Base-by-base conservation (phyloP, 2,888 invertebrate species). In the Drosophila subsilvestris region DNA sequence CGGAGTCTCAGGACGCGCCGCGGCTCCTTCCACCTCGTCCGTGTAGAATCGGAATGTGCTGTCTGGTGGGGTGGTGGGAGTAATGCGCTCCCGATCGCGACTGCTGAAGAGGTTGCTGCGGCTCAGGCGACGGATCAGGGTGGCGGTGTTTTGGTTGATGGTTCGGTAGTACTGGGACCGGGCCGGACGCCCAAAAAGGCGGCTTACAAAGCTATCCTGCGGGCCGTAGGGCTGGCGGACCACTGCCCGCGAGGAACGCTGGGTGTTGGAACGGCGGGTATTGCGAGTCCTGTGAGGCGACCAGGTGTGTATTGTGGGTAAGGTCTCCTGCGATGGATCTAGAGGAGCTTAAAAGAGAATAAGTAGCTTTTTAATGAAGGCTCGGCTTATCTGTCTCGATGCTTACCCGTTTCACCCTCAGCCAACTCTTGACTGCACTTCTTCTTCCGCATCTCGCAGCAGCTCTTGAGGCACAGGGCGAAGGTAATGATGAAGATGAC, bases 131-230 rank as follows among this genome's bases (percentile, higher is more conserved):
- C 92, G 79, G 37, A 92, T 91, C n/a, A 92, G 73, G 18, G 91
- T 89, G 9, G 91, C 91, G 3, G 92, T 91, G 37, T 91, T 91
- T 62, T 90, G 89, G 83, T 92, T 92, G 12, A 92, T 86, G 0
- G 89, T 79, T 17, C 91, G 89, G 76, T 91, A 91, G 74, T 91
- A 91, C 42, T 91, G 91, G 60, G 86, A 90, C 18, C 92, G 82
- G 2, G 90, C 81, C 22, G 92, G 92, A 1, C 92, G 86, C 3
- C 91, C 90, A 51, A 92, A 92, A 1, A 92, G 84, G 14, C 90
- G 84, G n/a, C 89, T 82, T 3, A 92, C 68, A 55, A 91, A 91
- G 53, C 86, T 91, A 62, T 91, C 89, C 6, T 89, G 79, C 18
- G 88, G 87, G 6, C 89, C 88, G 51, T 90, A 89, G 0, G 88